phyloP scores from a whole-genome alignment of 2,888 invertebrate genomes.

The Proisotoma minuta region DNA sequence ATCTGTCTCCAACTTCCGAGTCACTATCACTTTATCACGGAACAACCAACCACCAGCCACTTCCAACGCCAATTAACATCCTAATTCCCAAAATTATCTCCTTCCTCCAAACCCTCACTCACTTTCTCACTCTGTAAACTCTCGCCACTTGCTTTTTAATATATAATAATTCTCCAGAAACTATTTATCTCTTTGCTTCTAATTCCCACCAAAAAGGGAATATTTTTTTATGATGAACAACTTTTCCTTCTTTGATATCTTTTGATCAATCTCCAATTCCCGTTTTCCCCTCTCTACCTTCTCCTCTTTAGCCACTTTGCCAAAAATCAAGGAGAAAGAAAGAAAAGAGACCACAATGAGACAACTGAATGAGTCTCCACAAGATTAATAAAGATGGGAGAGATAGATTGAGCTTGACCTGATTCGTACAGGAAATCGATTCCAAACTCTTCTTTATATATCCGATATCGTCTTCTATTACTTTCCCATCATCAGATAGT shows the following conservation, averaged over 20 bases:
- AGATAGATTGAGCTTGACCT: constrained; percentile 13
- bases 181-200: no score
- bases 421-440: constrained; percentile 13
- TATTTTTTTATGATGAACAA: no score
- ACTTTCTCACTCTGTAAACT: neutral
- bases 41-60: neutral
- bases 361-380: no score
- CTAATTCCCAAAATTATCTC: neutral
- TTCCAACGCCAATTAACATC: constrained; percentile 1
- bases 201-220: no score
- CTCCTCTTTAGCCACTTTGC: neutral
- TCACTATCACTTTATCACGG: constrained; percentile 1
- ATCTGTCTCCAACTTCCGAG: constrained; percentile 7
- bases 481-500: neutral
- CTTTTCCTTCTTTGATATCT: neutral
- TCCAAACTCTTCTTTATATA: neutral
- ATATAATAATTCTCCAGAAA: no score
- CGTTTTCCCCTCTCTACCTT: neutral
- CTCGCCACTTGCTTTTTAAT: neutral
- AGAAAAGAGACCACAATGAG: no score
- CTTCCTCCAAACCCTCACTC: neutral
- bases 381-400: constrained; percentile 1
- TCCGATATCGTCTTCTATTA: neutral
- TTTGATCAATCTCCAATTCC: neutral
- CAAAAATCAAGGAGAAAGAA: neutral